Conservation (phyloP, 1,140 invertebrate genomes). For the Eufriesea mexicana region DNA sequence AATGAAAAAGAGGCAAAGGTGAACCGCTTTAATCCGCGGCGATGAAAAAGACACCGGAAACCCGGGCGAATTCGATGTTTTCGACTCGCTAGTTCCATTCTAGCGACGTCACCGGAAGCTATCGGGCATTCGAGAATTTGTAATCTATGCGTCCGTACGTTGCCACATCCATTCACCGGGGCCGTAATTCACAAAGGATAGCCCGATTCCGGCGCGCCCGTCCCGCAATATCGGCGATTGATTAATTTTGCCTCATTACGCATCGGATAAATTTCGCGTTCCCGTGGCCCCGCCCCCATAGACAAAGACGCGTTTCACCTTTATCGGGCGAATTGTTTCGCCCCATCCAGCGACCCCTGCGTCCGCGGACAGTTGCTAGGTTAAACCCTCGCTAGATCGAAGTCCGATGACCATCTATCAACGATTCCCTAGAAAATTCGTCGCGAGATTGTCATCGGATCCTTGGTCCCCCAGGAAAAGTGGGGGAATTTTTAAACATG, state of each 20-base stretch:
- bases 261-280: constrained; percentile 37
- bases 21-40: neutral
- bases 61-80: neutral
- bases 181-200: constrained; percentile 42
- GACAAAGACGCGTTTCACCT: constrained; percentile 11
- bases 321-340: neutral
- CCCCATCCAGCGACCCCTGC: neutral
- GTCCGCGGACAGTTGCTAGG: neutral
- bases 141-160: constrained; percentile 38
- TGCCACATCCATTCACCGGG: constrained; percentile 24
- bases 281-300: neutral
- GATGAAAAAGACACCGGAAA: neutral
- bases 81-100: neutral
- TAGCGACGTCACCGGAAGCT: constrained; percentile 17
- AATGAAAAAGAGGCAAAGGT: neutral
- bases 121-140: constrained; percentile 44
- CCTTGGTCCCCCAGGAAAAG: too few species aligned
- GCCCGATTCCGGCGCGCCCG: neutral
- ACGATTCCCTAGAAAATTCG: too few species aligned
- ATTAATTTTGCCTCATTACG: constrained; percentile 53
- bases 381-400: neutral
- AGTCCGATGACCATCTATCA: too few species aligned
- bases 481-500: too few species aligned
- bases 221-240: constrained; percentile 37
- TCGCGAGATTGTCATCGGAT: too few species aligned